Base-by-base conservation (phyloP, 1,140 invertebrate species). In the Nylanderia fulva region DNA sequence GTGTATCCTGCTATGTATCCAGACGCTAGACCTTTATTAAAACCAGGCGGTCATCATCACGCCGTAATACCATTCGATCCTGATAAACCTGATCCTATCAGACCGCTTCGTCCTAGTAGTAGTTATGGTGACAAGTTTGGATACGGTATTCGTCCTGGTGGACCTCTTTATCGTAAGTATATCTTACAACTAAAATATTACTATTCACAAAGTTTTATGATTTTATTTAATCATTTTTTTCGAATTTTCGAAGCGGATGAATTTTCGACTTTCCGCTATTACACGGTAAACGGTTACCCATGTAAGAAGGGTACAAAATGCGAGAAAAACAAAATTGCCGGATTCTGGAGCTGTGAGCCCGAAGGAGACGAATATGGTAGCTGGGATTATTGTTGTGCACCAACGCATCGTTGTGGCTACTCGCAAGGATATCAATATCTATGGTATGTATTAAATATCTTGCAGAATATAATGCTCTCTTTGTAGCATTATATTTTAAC, bases 361-460 rank as follows among this genome's bases (percentile, higher is more conserved):
- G 97, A 98, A 86, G 96, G 96, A 18, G 95, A 96, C 1, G 96
- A 96, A 88, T 92, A 95, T 3, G 96, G 96, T 86, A 95, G 96
- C 48, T 98, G 97, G 97, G 97, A 98, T 91, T 98, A 98, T 89
- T 98, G 97, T 88, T 98, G 97, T 90, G 95, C 96, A 69, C 96
- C 97, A n/a, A 96, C 96, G 68, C 97, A 98, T 92, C 96, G 96
- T 24, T 98, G 97, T 91, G 97, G 97, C n/a, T 97, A 96, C 91
- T 97, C 97, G 36, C 96, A 96, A 91, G 97, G 97, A 75, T 97
- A 96, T 89, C 95, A 95, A 82, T 97, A 97, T 93, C 97, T 97
- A 71, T 98, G 97, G 97, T 97, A 93, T 18, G 18, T 94, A 92
- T 88, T 45, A 42, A 42, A 42, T 42, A 42, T 2, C 29, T 42